Percentiles rank a stretch among this genome's conserved stretches.
phyloP scores from a whole-genome alignment of 2,113 vertebrate genomes.

The Eptatretus burgeri region DNA sequence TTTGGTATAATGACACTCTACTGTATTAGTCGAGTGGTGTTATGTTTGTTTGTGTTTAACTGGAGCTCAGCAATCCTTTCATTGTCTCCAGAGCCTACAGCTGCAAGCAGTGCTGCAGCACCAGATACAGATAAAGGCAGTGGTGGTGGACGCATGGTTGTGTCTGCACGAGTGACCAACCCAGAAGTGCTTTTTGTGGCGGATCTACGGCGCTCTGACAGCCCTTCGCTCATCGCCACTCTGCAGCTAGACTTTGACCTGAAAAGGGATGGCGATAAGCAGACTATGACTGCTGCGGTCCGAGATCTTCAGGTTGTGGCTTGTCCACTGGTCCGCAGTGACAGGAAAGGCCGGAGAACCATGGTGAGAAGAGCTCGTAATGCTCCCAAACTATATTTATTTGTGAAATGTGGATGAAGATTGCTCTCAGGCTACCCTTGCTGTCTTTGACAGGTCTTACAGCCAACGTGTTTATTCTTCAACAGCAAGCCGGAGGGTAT shows the following conservation, averaged over 20 bases:
- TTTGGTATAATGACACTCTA: too few species aligned
- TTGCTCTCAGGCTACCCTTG: too few species aligned
- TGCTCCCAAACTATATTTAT: too few species aligned
- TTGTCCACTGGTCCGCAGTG: slow-evolving; percentile 42
- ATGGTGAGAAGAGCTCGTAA: slow-evolving; percentile 23
- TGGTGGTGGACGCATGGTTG: slow-evolving; percentile 12
- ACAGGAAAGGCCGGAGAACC: slow-evolving; percentile 28
- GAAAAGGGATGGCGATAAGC: slow-evolving; percentile 16
- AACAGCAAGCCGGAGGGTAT: slow-evolving; percentile 24
- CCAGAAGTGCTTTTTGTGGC: slow-evolving; percentile 87
- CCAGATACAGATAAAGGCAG: too few species aligned
- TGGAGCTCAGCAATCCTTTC: too few species aligned
- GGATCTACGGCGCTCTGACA: slow-evolving; percentile 38
- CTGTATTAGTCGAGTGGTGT: too few species aligned
- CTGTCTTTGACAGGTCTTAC: slow-evolving; percentile 27
- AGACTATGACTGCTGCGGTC: slow-evolving; percentile 32
- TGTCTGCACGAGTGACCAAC: slow-evolving; percentile 40
- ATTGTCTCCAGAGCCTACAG: too few species aligned
- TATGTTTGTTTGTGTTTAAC: too few species aligned
- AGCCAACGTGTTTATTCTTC: slow-evolving; percentile 44
- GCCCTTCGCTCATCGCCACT: slow-evolving; percentile 43
- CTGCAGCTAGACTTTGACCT: slow-evolving; percentile 51
- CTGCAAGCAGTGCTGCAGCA: too few species aligned
- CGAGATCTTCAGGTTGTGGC: slow-evolving; percentile 47
- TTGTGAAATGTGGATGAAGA: too few species aligned